Evolutionary conservation across 2,113 vertebrate genomes (phyloP), one percentile per base, ranked within the genome.

Genomic region (Entomyzon cyanotis): DNA sequence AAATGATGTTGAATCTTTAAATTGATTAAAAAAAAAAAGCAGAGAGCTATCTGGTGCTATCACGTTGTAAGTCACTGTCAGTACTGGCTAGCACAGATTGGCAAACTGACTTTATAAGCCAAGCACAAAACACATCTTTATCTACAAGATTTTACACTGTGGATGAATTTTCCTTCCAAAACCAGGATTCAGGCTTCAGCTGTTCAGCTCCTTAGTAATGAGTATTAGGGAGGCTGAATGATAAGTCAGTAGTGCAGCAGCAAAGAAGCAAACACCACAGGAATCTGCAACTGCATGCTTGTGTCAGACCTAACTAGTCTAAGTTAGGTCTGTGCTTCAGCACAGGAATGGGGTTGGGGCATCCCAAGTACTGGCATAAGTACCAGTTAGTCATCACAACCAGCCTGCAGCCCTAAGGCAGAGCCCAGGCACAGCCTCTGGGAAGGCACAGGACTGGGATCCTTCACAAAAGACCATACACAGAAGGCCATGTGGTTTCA

Each of bases 391-490:
- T 12, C 18, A 56, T 28, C 33, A 73, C 21, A 50, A 11, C 8
- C 24, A 64, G 4, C 17, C 59, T 47, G 9, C 37, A 62, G 3
- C 5, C 19, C 6, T 49, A 39, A 55, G 23, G 11, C 27, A 31
- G 15, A 41, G 25, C 19, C 53, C 11, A 53, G 37, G 49, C 55
- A 68, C 30, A 53, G 42, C 16, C 6, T 3, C 1, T 1, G 35
- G 12, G 16, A 68, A 49, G 30, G 16, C 31, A 10, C 1, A n/a
- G 19, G 37, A 31, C 30, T 41, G 13, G 12, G 18, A 60, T 37
- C 6, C 15, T 70, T 53, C 28, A n/a, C 0, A 2, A 35, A 79
- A 33, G 19, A 31, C 14, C 3, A 0, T 39, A 21, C 7, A 13
- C 11, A 65, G 56, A 17, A 59, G 20, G 12, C 9, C 27, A 47